These are phyloP conservation scores for Ennomos fuscantarius DNA, from an alignment of 2,888 invertebrate species.

Conservation along the genomic window DNA sequence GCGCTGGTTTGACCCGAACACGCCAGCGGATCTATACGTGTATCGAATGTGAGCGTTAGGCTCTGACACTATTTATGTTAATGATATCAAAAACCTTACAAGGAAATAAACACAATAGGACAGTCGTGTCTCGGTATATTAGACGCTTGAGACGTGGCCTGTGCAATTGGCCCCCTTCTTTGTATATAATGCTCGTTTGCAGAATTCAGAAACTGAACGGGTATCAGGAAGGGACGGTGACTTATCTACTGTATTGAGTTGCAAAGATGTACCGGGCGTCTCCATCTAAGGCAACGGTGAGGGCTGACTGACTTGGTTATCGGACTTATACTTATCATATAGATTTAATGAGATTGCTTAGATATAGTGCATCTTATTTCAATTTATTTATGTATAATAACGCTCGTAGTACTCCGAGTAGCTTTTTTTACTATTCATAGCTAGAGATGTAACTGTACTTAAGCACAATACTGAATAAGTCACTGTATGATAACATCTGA, in stretches of 20 bases:
- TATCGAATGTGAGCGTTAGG: conserved; percentile 68
- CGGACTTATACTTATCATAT: conserved; percentile 56
- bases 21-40: conserved; percentile 61
- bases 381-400: conserved; percentile 2
- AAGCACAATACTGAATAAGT: conserved; percentile 54
- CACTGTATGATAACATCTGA: conserved; percentile 49
- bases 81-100: conserved; percentile 80
- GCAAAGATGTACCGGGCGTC: conserved; percentile 62
- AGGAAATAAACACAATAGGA: conserved; percentile 83
- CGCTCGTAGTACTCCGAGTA: background rate
- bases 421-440: conserved; percentile 23
- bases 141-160: conserved; percentile 72
- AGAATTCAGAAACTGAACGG: conserved; percentile 73
- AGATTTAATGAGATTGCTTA: conserved; percentile 53
- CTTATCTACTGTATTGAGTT: conserved; percentile 67
- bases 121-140: conserved; percentile 79
- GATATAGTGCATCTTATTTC: too few relatives aligned
- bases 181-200: conserved; percentile 81
- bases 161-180: conserved; percentile 76
- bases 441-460: conserved; percentile 45
- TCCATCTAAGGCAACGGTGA: conserved; percentile 31
- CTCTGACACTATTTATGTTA: conserved; percentile 78
- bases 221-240: conserved; percentile 74
- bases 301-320: conserved; percentile 70
- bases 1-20: conserved; percentile 57